Conservation (phyloP, 2,888 invertebrate genomes). For the Sesamia inferens region DNA sequence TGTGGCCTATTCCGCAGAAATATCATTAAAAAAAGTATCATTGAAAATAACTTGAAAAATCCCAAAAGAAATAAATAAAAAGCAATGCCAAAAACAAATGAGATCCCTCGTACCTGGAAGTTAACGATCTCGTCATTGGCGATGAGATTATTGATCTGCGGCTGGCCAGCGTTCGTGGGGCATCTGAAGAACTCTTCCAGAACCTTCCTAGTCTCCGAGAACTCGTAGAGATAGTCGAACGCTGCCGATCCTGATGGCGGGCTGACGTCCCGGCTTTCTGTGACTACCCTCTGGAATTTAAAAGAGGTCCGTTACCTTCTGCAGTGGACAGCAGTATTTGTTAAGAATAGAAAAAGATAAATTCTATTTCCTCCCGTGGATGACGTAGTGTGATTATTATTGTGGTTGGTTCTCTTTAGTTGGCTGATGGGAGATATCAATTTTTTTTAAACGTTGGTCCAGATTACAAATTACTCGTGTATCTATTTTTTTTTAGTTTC, state of each 20-base stretch:
- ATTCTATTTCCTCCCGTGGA: background rate
- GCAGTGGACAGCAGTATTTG: too few relatives aligned
- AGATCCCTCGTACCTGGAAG: slow-evolving; percentile 78
- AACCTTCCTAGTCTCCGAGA: slow-evolving; percentile 97
- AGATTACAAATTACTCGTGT: too few relatives aligned
- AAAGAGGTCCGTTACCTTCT: slow-evolving; percentile 3
- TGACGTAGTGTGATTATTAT: background rate
- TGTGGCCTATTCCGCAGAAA: background rate
- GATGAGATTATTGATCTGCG: slow-evolving; percentile 69
- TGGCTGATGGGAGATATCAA: background rate
- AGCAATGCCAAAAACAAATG: background rate
- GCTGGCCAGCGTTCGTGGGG: slow-evolving; percentile 88
- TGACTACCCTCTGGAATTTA: slow-evolving; percentile 83
- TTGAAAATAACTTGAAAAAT: background rate
- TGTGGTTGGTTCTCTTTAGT: background rate
- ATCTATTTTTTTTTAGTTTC: too few relatives aligned
- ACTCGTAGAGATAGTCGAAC: slow-evolving; percentile 97
- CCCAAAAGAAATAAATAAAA: background rate
- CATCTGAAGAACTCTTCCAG: slow-evolving; percentile 97
- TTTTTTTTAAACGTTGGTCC: too few relatives aligned
- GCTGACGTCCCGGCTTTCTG: slow-evolving; percentile 85
- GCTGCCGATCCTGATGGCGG: slow-evolving; percentile 90
- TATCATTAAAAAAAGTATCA: background rate
- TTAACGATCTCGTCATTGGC: slow-evolving; percentile 84
- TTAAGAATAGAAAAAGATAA: background rate